phyloP scores from a whole-genome alignment of 1,140 invertebrate species.

The Maniola jurtina region DNA sequence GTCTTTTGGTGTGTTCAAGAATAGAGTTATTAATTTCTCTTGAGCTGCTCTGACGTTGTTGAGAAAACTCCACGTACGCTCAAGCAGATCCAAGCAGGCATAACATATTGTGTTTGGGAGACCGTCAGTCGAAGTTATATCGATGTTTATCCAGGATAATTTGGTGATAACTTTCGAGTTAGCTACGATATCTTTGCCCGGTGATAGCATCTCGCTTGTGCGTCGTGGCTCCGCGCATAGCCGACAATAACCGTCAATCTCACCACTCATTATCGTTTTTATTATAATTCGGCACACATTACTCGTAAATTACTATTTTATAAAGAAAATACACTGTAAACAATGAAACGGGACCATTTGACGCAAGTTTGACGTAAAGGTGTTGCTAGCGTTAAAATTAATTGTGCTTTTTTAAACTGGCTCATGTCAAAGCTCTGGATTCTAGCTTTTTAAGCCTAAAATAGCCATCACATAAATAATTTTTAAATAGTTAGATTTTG shows the following conservation, averaged over 20 bases:
- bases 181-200: slow-evolving; percentile 54
- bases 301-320: not conserved
- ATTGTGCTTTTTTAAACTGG: too few species aligned
- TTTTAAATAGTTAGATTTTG: too few species aligned
- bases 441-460: not conserved
- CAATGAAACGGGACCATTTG: slow-evolving; percentile 24
- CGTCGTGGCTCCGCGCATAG: slow-evolving; percentile 66
- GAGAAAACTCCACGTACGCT: slow-evolving; percentile 65
- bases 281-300: not conserved
- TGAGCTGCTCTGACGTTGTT: slow-evolving; percentile 60
- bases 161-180: slow-evolving; percentile 62
- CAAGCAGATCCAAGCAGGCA: slow-evolving; percentile 64
- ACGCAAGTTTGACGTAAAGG: slow-evolving; percentile 21
- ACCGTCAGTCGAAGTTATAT: slow-evolving; percentile 44
- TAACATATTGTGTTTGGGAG: slow-evolving; percentile 67
- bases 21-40: slow-evolving; percentile 53
- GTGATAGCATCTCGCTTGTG: slow-evolving; percentile 47
- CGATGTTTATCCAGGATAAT: slow-evolving; percentile 70
- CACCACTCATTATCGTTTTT: slow-evolving; percentile 44
- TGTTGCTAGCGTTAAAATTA: slow-evolving; percentile 27
- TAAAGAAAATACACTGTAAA: slow-evolving; percentile 26
- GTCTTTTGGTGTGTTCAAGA: slow-evolving; percentile 34
- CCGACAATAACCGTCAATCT: slow-evolving; percentile 56
- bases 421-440: not conserved
- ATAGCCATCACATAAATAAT: not conserved